Conservation (phyloP, 2,113 vertebrate species). For the Cephalopterus ornatus region DNA sequence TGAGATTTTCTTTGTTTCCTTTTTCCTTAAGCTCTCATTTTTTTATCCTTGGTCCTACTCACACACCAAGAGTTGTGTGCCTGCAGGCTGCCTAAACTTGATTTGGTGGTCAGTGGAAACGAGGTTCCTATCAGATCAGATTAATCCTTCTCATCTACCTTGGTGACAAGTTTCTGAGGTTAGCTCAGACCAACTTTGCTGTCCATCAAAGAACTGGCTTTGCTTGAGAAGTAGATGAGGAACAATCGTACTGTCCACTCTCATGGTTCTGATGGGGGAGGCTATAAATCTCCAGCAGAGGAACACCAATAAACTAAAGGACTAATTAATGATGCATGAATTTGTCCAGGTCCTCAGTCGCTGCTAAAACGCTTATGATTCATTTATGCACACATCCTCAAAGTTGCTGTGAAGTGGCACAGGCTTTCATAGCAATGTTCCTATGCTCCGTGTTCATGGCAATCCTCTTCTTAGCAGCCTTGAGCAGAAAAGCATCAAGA, state of each 20-base stretch:
- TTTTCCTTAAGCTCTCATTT: not conserved
- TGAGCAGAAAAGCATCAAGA: not conserved
- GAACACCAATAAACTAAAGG: not conserved
- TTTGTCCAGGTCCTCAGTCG: not conserved
- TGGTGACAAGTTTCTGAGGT: not conserved
- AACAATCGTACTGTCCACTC: not conserved
- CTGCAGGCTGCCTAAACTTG: not conserved
- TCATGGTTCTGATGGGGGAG: not conserved
- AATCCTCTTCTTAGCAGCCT: not conserved
- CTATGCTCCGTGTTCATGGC: not conserved
- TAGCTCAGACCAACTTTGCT: not conserved
- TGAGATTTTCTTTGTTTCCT: not conserved
- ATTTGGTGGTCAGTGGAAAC: not conserved
- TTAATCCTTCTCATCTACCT: not conserved
- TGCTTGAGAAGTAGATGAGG: not conserved
- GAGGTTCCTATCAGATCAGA: not conserved
- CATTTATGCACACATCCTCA: accelerated
- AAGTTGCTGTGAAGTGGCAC: not conserved
- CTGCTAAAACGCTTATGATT: not conserved
- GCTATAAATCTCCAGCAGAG: not conserved
- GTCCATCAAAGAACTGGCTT: not conserved
- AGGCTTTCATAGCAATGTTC: not conserved
- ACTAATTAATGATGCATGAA: not conserved
- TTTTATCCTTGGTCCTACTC: not conserved
- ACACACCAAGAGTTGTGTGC: not conserved